A percentile compares a stretch with the other conserved stretches of the same genome.
Conservation (phyloP, 2,888 invertebrate genomes). For the Plebejus anna region DNA sequence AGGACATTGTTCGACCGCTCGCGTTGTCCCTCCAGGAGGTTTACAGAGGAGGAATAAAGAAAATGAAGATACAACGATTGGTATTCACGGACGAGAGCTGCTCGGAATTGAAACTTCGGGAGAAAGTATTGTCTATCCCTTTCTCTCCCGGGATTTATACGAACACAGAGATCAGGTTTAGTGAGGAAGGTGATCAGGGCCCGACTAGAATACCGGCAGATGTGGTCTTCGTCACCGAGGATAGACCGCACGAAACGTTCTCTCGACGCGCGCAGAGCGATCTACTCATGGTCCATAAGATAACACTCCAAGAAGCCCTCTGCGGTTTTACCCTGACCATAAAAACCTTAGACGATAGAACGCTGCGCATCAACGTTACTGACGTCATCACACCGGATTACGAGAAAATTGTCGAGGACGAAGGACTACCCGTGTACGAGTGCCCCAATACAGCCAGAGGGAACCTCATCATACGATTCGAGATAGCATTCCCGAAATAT, state of each 20-base stretch:
- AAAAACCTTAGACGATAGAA: conserved; percentile 84
- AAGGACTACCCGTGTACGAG: conserved; percentile 86
- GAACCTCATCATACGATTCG: conserved; percentile 84
- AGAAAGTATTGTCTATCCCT: conserved; percentile 87
- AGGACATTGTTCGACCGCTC: conserved; percentile 69
- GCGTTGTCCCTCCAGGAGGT: conserved; percentile 78
- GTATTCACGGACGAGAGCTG: conserved; percentile 83
- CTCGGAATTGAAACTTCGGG: conserved; percentile 81
- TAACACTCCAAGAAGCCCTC: conserved; percentile 85
- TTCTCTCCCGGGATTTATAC: conserved; percentile 87
- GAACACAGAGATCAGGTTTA: conserved; percentile 86
- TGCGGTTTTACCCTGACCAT: conserved; percentile 84
- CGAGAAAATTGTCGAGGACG: conserved; percentile 83
- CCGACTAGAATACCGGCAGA: conserved; percentile 87
- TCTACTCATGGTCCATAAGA: conserved; percentile 79
- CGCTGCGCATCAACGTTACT: conserved; percentile 83
- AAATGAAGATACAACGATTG: conserved; percentile 88
- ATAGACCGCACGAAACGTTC: conserved; percentile 84
- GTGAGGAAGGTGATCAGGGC: conserved; percentile 89
- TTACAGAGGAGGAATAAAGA: conserved; percentile 88
- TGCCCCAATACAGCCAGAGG: conserved; percentile 82
- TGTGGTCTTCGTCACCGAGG: conserved; percentile 86
- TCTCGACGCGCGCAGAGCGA: conserved; percentile 82
- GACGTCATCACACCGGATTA: conserved; percentile 86
- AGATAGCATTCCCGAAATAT: conserved; percentile 64